These are phyloP conservation scores for Premnoplex brunnescens DNA, from an alignment of 2,797 vertebrate genomes.

Conservation along the genomic window DNA sequence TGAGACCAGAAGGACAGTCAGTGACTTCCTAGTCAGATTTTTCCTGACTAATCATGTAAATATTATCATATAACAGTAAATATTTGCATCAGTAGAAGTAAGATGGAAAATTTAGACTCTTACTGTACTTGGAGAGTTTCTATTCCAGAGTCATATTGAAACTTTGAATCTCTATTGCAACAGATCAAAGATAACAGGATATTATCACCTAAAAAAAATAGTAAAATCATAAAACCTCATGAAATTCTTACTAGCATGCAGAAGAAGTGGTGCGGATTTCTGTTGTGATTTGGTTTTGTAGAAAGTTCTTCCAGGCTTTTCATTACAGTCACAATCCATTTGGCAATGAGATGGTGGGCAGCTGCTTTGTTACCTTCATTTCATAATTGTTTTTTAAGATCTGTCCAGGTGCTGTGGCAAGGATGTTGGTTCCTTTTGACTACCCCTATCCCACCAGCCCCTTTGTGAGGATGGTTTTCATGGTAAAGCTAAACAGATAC, in stretches of 20 bases:
- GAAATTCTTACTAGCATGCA: not conserved
- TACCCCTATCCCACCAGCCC: rapidly evolving
- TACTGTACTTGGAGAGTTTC: not conserved
- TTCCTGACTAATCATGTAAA: not conserved
- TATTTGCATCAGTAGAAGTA: not conserved
- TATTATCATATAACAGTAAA: not conserved
- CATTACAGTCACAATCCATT: not conserved
- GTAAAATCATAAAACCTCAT: not conserved
- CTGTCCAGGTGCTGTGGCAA: not conserved
- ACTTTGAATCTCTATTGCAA: not conserved
- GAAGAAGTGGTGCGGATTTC: not conserved
- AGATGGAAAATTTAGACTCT: not conserved
- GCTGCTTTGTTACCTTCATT: not conserved
- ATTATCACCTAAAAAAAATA: not conserved
- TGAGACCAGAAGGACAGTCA: not conserved
- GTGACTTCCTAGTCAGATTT: not conserved
- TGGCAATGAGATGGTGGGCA: not conserved
- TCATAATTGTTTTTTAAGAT: not conserved
- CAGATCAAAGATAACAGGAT: not conserved
- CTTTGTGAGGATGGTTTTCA: not conserved
- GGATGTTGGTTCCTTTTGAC: not conserved
- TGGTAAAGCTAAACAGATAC: not conserved
- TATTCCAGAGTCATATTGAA: not conserved
- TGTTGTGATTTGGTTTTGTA: not conserved
- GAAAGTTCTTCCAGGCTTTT: not conserved